A percentile compares a stretch with the other conserved stretches of the same genome.
Conservation (phyloP, 2,113 vertebrate species). For the Cryptotis parvus region DNA sequence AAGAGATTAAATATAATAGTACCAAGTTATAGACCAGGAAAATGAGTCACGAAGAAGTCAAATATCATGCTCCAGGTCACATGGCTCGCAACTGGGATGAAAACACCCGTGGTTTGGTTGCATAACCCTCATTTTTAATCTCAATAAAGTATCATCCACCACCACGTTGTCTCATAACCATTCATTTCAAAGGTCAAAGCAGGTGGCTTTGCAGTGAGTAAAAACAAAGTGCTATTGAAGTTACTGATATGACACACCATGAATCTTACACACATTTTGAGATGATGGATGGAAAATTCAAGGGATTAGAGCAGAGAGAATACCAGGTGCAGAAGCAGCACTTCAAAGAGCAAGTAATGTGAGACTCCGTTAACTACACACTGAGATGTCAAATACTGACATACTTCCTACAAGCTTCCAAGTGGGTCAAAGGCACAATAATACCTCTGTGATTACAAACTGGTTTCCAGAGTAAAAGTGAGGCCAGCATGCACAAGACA, state of each 20-base stretch:
- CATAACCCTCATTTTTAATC: neutral
- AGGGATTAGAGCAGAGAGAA: neutral
- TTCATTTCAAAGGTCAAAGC: slow-evolving; percentile 15
- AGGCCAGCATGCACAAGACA: neutral
- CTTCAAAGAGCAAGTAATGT: neutral
- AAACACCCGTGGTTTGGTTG: neutral
- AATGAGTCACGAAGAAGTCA: neutral
- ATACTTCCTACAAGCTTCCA: neutral
- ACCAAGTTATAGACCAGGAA: slow-evolving; percentile 13
- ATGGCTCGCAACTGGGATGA: neutral
- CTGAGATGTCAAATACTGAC: slow-evolving; percentile 15
- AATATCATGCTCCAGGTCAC: neutral
- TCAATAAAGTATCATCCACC: neutral
- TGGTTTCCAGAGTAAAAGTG: neutral
- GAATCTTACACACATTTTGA: neutral
- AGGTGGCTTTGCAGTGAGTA: slow-evolving; percentile 13
- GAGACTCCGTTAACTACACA: neutral
- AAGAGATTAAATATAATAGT: neutral
- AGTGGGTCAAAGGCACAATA: neutral
- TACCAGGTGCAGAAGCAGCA: neutral
- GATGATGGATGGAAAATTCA: neutral
- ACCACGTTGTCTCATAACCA: neutral
- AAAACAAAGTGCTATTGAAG: neutral
- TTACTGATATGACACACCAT: neutral
- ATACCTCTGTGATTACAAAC: neutral